Evolutionary conservation across 2,113 vertebrate genomes (phyloP).

Genomic region (Mus spicilegus): DNA sequence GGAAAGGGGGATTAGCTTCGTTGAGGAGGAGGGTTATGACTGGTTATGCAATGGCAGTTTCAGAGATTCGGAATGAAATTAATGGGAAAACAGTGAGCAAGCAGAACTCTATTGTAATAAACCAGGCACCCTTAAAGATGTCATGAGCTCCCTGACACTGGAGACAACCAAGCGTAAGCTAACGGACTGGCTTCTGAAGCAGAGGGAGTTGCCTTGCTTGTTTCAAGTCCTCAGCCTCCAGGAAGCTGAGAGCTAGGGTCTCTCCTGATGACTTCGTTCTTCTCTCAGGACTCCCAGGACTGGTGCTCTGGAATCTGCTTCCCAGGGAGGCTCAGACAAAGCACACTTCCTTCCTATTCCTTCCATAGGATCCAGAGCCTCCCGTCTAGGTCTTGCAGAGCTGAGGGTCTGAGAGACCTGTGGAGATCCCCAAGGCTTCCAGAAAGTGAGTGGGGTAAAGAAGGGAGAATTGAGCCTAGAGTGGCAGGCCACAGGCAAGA

Average conservation of each 20-base stretch:
- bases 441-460: not conserved
- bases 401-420: not conserved
- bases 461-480: not conserved
- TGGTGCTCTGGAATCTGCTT: not conserved
- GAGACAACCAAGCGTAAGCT: slow-evolving; percentile 1
- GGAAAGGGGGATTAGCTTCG: not conserved
- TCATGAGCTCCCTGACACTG: not conserved
- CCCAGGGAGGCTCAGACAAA: not conserved
- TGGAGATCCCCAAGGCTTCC: not conserved
- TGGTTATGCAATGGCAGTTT: not conserved
- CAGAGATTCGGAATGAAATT: slow-evolving; percentile 7
- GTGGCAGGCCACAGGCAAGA: not conserved
- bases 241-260: not conserved
- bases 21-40: not conserved
- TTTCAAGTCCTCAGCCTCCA: not conserved
- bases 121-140: not conserved
- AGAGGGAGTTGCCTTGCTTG: not conserved
- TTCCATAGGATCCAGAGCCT: not conserved
- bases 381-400: not conserved
- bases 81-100: not conserved
- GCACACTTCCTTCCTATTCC: not conserved
- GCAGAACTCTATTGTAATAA: not conserved
- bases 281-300: not conserved
- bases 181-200: not conserved
- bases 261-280: not conserved